Base-by-base conservation (phyloP, 1,140 invertebrate genomes). In the Drosophila grimshawi region DNA sequence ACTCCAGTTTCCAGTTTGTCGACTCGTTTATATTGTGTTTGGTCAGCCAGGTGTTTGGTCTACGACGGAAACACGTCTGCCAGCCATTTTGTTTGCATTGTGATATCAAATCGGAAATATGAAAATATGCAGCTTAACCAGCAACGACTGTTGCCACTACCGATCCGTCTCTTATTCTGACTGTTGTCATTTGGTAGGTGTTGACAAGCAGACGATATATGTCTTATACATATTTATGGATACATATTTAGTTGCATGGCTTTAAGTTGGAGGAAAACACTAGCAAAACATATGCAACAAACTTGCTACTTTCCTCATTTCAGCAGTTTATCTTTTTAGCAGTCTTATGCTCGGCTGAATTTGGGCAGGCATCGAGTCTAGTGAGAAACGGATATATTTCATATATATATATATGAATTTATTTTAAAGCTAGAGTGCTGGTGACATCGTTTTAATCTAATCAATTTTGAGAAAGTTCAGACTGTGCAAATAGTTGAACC, bases 21-120 rank as follows among this genome's bases (percentile, higher is more conserved):
- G n/a, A 10, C 51, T 7, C 32, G 10, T 11, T 35, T 10, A 8
- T 37, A 53, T 62, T 53, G 33, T 49, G 41, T 53, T 39, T 56
- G 48, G 63, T 48, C 35, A 52, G 51, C 8, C 77, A 80, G 83
- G 76, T 86, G 80, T 49, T 69, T 46, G 60, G 63, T 55, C 75
- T 65, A 49, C 52, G 67, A 60, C 85, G 83, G 83, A 86, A 83
- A 79, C 83, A 88, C 83, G 83, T 88, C 80, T 80, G 80, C 77
- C 83, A 77, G 80, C 80, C 83, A 83, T 89, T 88, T 88, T 88
- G 85, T 88, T 83, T 88, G 85, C 73, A 83, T 70, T 83, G 60
- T 86, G 85, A 88, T 89, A 88, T 88, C 72, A 88, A 89, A 83
- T 85, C 83, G 85, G 83, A 88, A 83, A 79, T 88, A 85, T 74